These are phyloP conservation scores for Papilio glaucus DNA, from an alignment of 1,140 invertebrate genomes.

Conservation along the genomic window DNA sequence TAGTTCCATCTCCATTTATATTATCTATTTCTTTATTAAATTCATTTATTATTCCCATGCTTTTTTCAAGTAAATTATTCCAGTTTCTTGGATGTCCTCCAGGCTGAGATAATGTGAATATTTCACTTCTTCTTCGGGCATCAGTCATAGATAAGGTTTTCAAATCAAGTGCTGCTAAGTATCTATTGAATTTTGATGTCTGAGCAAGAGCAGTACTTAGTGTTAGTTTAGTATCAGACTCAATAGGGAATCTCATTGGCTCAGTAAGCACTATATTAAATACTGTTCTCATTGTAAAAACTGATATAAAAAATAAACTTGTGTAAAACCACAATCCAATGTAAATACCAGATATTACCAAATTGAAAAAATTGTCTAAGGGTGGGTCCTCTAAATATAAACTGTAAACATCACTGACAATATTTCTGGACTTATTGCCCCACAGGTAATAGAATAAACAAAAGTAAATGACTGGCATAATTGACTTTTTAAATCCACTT, in stretches of 20 bases:
- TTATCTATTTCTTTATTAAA: slow-evolving; percentile 86
- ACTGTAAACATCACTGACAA: slow-evolving; percentile 78
- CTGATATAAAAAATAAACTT: slow-evolving; percentile 87
- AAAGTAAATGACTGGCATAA: slow-evolving; percentile 86
- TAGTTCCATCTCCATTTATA: slow-evolving; percentile 78
- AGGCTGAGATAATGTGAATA: slow-evolving; percentile 90
- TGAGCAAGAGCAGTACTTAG: slow-evolving; percentile 84
- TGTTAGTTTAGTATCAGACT: slow-evolving; percentile 68
- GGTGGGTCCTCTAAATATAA: slow-evolving; percentile 81
- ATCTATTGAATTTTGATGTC: slow-evolving; percentile 86
- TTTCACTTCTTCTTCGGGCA: slow-evolving; percentile 80
- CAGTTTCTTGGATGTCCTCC: slow-evolving; percentile 92
- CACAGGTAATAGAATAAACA: slow-evolving; percentile 84
- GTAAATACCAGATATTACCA: slow-evolving; percentile 83
- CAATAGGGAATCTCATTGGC: slow-evolving; percentile 85
- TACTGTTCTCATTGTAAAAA: slow-evolving; percentile 87
- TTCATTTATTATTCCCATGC: slow-evolving; percentile 84
- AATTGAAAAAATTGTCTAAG: slow-evolving; percentile 81
- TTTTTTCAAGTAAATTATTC: slow-evolving; percentile 87
- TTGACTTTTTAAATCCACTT: slow-evolving; percentile 83
- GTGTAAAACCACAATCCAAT: slow-evolving; percentile 87
- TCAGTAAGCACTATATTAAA: slow-evolving; percentile 89
- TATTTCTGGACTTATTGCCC: slow-evolving; percentile 75
- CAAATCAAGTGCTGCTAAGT: slow-evolving; percentile 88
- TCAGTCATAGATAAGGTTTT: slow-evolving; percentile 85